Evolutionary conservation across 2,113 vertebrate species (phyloP).

Genomic region (Aix galericulata): DNA sequence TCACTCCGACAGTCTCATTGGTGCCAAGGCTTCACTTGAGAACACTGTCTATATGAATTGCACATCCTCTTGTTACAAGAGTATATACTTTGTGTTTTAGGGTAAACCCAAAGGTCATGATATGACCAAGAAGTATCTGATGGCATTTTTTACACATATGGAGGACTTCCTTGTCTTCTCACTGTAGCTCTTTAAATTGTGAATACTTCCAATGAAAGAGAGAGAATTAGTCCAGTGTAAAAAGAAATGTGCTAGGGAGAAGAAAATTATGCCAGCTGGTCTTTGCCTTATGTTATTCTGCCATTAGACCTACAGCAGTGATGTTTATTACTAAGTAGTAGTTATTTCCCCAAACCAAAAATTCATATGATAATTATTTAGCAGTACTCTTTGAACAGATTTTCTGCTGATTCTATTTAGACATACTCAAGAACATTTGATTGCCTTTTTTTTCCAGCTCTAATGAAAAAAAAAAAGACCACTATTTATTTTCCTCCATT

Average conservation of each 20-base stretch:
- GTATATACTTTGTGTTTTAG: not conserved
- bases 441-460: not conserved
- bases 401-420: not conserved
- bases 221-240: not conserved
- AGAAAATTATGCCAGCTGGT: slow-evolving; percentile 12
- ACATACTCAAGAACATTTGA: not conserved
- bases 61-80: not conserved
- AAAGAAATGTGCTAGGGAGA: not conserved
- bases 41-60: not conserved
- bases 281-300: slow-evolving; percentile 31
- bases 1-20: not conserved
- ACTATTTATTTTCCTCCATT: not conserved
- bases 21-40: not conserved
- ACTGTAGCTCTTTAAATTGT: not conserved
- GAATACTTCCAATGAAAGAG: not conserved
- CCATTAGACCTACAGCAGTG: not conserved
- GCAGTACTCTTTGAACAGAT: not conserved
- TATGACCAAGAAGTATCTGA: not conserved
- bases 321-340: too few relatives aligned
- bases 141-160: not conserved
- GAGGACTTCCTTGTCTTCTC: not conserved
- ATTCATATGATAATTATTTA: not conserved
- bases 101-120: not conserved
- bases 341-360: not conserved
- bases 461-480: not conserved